Percentiles rank a stretch among this genome's conserved stretches.
Conservation (phyloP, 2,888 invertebrate species). For the Phrixothrix hirtus region DNA sequence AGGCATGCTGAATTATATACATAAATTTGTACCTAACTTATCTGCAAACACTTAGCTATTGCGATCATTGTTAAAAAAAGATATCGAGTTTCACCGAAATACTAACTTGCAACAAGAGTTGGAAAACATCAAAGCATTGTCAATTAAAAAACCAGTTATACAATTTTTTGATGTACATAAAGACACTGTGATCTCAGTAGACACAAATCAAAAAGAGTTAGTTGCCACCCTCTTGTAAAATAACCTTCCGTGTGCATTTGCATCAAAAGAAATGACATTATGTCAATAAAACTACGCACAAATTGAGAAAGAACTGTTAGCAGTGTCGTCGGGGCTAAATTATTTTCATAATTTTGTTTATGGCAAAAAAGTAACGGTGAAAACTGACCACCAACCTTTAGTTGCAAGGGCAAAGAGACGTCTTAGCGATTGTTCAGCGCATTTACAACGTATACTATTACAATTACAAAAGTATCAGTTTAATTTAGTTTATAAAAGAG, state of each 20-base stretch:
- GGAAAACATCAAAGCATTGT: neutral
- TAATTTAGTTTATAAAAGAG: neutral
- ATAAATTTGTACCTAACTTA: too few relatives aligned
- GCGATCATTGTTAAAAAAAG: neutral
- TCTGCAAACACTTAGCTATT: too few relatives aligned
- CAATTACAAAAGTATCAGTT: slow-evolving; percentile 2
- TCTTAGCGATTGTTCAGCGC: too few relatives aligned
- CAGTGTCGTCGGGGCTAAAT: slow-evolving; percentile 42
- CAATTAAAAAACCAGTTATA: neutral
- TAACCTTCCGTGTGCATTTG: slow-evolving; percentile 44
- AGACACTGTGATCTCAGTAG: slow-evolving; percentile 8
- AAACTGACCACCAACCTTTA: slow-evolving; percentile 32
- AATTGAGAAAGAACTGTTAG: slow-evolving; percentile 45
- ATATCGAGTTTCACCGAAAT: neutral
- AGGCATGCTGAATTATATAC: too few relatives aligned
- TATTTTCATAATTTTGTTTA: slow-evolving; percentile 45
- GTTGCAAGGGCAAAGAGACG: slow-evolving; percentile 4
- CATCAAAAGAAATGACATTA: slow-evolving; percentile 34
- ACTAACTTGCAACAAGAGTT: too few relatives aligned
- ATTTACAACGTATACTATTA: neutral
- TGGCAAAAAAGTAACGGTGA: slow-evolving; percentile 26
- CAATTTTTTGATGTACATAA: slow-evolving; percentile 15
- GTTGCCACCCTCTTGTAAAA: slow-evolving; percentile 45
- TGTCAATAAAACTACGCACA: slow-evolving; percentile 41
- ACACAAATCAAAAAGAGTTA: slow-evolving; percentile 19